Base-by-base conservation (phyloP, 1,140 invertebrate species). In the Carcinoscorpius rotundicauda region DNA sequence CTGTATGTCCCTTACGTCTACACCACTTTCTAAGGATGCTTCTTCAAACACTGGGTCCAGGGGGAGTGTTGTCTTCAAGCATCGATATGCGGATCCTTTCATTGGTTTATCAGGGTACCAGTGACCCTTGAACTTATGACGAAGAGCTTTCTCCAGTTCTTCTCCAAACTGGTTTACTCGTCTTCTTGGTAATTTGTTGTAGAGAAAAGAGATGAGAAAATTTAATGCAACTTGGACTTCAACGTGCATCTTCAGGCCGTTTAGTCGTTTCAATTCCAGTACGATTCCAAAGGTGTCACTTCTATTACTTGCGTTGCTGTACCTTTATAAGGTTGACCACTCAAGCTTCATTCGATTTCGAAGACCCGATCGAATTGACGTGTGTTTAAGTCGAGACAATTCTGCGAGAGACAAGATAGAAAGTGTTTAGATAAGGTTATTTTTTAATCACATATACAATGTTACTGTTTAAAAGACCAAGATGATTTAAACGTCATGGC, bases 191-290 rank as follows among this genome's bases (percentile, higher is more conserved):
- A 98, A 82, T 83, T 98, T 98, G 79, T 97, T 97, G 81, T 98
- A 98, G 66, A 98, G 84, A 80, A 97, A 97, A 64, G 93, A 97
- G 80, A 97, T 95, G 75, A 98, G 88, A 81, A 98, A 98, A 82
- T 97, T 97, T 71, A 97, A 82, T 66, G 94, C 95, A 72, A 97
- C 91, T 84, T 95, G 92, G 76, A 98, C 89, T 85, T 98, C 96
- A 80, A 97, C 90, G 85, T 97, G 93, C 94, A 97, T 98, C 1
- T 55, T 55, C 29, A 2, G 29, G 29, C 29, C 29, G 29, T 29
- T 29, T 29, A 29, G 29, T 29, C 29, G 29, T 29, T 29, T 29
- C 29, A 29, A 29, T 29, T 29, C 29, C 29, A 29, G 29, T 29
- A 29, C 29, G 29, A 29, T 29, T 29, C 29, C 29, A 29, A 29